A percentile compares a stretch with the other conserved stretches of the same genome.
Conservation (phyloP, 2,888 invertebrate genomes). For the Polymixis lichenea region DNA sequence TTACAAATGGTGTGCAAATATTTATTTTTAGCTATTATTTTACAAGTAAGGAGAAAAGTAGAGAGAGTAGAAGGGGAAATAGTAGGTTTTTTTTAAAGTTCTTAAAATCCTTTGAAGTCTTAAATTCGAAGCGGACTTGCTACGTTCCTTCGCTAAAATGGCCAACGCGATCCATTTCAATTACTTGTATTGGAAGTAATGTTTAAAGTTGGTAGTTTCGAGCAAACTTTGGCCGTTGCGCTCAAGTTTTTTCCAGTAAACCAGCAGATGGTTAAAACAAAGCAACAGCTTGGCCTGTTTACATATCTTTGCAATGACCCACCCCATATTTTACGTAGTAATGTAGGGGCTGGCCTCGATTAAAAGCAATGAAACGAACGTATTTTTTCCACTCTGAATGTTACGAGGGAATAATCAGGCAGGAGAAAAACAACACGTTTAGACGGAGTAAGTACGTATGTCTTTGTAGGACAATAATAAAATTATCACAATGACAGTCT, state of each 20-base stretch:
- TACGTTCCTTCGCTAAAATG: slow-evolving; percentile 3
- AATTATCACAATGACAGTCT: background rate
- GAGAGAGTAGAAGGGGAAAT: too few species aligned
- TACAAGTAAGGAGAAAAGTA: too few species aligned
- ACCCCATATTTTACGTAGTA: slow-evolving; percentile 45
- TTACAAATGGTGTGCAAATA: too few species aligned
- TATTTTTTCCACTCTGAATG: slow-evolving; percentile 27
- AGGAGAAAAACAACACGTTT: slow-evolving; percentile 25
- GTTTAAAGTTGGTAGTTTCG: slow-evolving; percentile 24
- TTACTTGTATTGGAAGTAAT: slow-evolving; percentile 33
- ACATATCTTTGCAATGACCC: slow-evolving; percentile 49
- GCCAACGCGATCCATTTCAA: slow-evolving; percentile 21
- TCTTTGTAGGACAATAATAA: slow-evolving; percentile 19
- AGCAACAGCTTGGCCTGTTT: slow-evolving; percentile 49
- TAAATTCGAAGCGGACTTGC: slow-evolving; percentile 21
- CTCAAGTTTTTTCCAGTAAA: slow-evolving; percentile 21
- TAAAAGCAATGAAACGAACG: slow-evolving; percentile 28
- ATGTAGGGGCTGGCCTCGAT: slow-evolving; percentile 47
- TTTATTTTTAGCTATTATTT: too few species aligned
- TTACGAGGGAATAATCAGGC: slow-evolving; percentile 7
- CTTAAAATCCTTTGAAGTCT: background rate
- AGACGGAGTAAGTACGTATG: slow-evolving; percentile 2
- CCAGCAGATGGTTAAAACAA: slow-evolving; percentile 19
- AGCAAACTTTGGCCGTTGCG: slow-evolving; percentile 36
- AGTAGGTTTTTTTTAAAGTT: too few species aligned